Conservation (phyloP, 2,797 vertebrate genomes). For the Podargus strigoides region DNA sequence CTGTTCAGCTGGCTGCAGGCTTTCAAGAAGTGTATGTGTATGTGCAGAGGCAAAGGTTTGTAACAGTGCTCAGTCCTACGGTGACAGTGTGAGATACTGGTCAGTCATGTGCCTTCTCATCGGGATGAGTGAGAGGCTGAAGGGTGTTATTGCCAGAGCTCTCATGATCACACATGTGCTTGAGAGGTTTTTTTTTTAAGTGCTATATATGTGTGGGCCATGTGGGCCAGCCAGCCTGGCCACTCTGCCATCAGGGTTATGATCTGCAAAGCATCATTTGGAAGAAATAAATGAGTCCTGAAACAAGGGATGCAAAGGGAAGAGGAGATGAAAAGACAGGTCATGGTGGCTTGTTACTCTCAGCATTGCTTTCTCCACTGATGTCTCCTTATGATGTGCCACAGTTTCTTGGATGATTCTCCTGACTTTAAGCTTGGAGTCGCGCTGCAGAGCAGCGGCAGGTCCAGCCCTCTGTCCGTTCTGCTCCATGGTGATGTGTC, state of each 20-base stretch:
- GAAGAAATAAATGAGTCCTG: not conserved
- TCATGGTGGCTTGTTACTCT: not conserved
- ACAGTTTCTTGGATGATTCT: not conserved
- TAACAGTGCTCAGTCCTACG: fast-evolving
- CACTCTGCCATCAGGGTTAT: not conserved
- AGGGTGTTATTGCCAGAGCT: not conserved
- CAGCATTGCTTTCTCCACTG: not conserved
- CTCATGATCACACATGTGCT: not conserved
- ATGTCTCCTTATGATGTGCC: not conserved
- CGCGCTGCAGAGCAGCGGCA: not conserved
- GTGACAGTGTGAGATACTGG: not conserved
- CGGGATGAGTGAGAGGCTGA: not conserved
- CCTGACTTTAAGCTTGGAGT: not conserved
- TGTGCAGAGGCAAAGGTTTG: not conserved
- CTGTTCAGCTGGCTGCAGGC: not conserved
- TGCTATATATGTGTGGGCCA: not conserved
- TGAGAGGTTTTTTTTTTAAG: not conserved
- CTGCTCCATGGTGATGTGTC: not conserved
- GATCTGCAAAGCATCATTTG: not conserved
- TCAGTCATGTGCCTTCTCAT: not conserved
- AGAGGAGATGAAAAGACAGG: not conserved
- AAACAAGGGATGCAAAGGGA: not conserved
- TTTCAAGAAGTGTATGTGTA: not conserved
- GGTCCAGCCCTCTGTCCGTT: not conserved
- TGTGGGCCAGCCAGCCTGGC: not conserved